Evolutionary conservation across 2,113 vertebrate species (phyloP).

Genomic region (Hypomesus transpacificus): DNA sequence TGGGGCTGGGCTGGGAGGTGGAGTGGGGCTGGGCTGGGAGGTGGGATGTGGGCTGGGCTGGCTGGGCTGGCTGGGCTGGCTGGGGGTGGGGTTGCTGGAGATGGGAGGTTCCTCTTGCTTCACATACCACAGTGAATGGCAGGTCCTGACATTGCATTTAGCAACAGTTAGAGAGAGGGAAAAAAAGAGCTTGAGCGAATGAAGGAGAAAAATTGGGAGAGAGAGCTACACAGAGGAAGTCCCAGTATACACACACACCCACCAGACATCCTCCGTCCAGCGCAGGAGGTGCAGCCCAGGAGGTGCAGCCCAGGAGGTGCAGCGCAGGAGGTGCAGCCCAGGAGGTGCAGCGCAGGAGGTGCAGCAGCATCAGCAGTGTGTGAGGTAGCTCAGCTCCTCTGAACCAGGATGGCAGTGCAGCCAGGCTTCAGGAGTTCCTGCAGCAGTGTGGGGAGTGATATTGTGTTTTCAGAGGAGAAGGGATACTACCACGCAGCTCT

Average conservation of each 20-base stretch:
- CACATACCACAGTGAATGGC: slow-evolving; percentile 38
- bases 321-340: not conserved
- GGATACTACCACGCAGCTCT: slow-evolving; percentile 58
- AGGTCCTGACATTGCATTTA: slow-evolving; percentile 55
- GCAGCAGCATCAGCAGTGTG: not conserved
- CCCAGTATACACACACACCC: too few relatives aligned
- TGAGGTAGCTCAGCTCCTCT: not conserved
- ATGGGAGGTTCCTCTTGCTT: slow-evolving; percentile 5
- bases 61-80: slow-evolving; percentile 11
- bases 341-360: not conserved
- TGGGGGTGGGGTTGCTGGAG: slow-evolving; percentile 17
- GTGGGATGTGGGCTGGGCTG: not conserved
- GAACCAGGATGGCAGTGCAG: slow-evolving; percentile 35
- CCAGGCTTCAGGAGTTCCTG: slow-evolving; percentile 52
- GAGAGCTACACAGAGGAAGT: not conserved
- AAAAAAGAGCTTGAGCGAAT: slow-evolving; percentile 17
- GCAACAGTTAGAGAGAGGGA: slow-evolving; percentile 33
- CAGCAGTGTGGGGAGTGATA: slow-evolving; percentile 64
- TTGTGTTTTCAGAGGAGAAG: slow-evolving; percentile 63
- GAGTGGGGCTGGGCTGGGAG: not conserved
- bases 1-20: too few relatives aligned
- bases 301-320: not conserved
- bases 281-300: not conserved
- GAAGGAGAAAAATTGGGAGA: slow-evolving; percentile 23
- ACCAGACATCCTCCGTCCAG: too few relatives aligned